Conservation (phyloP, 2,888 invertebrate species). For the Caenorhabditis zanzibari region DNA sequence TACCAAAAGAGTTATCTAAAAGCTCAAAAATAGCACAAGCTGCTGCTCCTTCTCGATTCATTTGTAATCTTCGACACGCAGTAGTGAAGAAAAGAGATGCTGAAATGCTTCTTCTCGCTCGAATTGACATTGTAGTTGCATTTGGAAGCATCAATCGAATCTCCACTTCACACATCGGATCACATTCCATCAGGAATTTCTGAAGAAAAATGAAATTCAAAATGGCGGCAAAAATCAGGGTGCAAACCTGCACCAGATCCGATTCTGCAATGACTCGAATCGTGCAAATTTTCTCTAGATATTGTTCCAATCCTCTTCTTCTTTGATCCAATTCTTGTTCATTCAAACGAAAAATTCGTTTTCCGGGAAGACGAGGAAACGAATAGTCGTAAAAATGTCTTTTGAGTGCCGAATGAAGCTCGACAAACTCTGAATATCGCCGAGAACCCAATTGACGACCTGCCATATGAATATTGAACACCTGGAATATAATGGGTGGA, state of each 20-base stretch:
- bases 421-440: conserved; percentile 94
- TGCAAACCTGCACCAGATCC: conserved; percentile 89
- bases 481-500: conserved; percentile 82
- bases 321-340: conserved; percentile 97
- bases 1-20: conserved; percentile 97
- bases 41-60: conserved; percentile 90
- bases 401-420: conserved; percentile 77
- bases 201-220: conserved; percentile 83
- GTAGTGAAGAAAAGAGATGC: conserved; percentile 68
- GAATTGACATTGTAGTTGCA: conserved; percentile 86
- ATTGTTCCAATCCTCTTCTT: conserved; percentile 93
- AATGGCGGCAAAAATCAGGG: no score
- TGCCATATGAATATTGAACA: conserved; percentile 99
- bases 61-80: conserved; percentile 79
- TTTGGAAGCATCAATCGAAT: conserved; percentile 92
- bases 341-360: conserved; percentile 87
- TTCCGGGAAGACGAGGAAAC: conserved; percentile 97
- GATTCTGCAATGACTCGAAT: conserved; percentile 98
- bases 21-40: conserved; percentile 98
- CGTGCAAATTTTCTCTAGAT: conserved; percentile 98
- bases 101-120: conserved; percentile 82
- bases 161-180: conserved; percentile 85
- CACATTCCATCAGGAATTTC: conserved; percentile 83
- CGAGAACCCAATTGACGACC: conserved; percentile 97
- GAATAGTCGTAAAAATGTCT: conserved; percentile 86